Evolutionary conservation across 2,113 vertebrate species (phyloP), one percentile per base, ranked within the genome.

Genomic region (Hoplias malabaricus): DNA sequence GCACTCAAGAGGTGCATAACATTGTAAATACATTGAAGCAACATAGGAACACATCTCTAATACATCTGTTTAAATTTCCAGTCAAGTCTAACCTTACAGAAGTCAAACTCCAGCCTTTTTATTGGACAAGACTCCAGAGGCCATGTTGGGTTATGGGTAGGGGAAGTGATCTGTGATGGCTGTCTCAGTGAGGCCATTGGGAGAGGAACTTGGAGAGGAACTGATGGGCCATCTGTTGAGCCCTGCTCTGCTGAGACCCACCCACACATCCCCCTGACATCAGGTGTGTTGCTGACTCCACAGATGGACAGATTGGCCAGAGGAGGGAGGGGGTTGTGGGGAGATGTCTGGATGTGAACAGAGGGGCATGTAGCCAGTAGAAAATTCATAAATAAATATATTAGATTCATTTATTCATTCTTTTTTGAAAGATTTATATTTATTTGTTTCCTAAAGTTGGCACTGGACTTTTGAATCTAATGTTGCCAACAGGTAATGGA

Each of bases 221-320:
- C 43, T 69, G 78, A 75, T 42, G 68, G 69, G 57, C 77, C 77
- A 83, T 83, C 77, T 80, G 77, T 74, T 76, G 38, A 67, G 72
- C 29, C 31, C 23, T 70, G 71, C 56, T 75, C 34, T 73, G 54
- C 73, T 23, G 67, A 73, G 69, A 42, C 6, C 62, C 48, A 53
- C 48, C 63, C 65, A 62, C 57, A 81, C 72, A 25, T 27, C 69
- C 50, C 34, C 16, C 7, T 68, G 50, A 73, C 69, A 65, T 83
- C 78, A 80, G 62, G 38, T 77, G 48, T 57, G 40, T 56, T 43
- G 19, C 53, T 56, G 11, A 46, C 21, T 40, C 21, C 16, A 63
- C 13, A 12, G 56, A 72, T 48, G 57, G 70, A 73, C 74, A 80
- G 78, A 80, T 42, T 83, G 62, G 40, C 27, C 25, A 33, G 16